Evolutionary conservation across 2,888 invertebrate species (phyloP), one percentile per base, ranked within the genome.

Genomic region (Lagria hirta): DNA sequence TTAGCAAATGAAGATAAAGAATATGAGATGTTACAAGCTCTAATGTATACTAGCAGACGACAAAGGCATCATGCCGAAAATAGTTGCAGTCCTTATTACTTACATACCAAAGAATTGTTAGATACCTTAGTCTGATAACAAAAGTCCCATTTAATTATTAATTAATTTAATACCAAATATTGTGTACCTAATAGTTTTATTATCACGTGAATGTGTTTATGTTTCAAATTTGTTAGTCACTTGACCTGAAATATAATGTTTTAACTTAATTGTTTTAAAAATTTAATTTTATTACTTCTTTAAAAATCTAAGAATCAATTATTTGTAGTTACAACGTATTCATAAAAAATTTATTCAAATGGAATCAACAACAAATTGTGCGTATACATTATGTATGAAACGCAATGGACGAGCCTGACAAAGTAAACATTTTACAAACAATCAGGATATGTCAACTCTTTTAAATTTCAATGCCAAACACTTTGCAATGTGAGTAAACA

Each of bases 31-130:
- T 54, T 72, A 34, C 71, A 71, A 48, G 61, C 72, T n/a, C 51
- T 72, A 50, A 52, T 71, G 32, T 70, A 65, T 51, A 65, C 61
- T 43, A 59, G 57, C 30, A 58, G 58, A 46, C 62, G 62, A 30
- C 58, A 55, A 40, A 37, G 55, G 27, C 47, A 41, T 20, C 37
- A 36, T 30, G 37, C 40, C 11, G 51, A 49, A 8, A 52, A 44
- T 15, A 54, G 50, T 38, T 61, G 57, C 45, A 54, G 49, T 44
- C 55, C 56, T 41, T 57, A 59, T 49, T 52, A 55, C 35, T 16
- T 43, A 52, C 66, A 69, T 64, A 69, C 72, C 72, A 72, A 72
- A 72, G 72, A 72, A 60, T 65, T 70, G 61, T 65, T 72, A 65
- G 71, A 72, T 70, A 72, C 72, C 69, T 63, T 72, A 70, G 72